Conservation (phyloP, 2,888 invertebrate species). For the Ypsolopha sequella region DNA sequence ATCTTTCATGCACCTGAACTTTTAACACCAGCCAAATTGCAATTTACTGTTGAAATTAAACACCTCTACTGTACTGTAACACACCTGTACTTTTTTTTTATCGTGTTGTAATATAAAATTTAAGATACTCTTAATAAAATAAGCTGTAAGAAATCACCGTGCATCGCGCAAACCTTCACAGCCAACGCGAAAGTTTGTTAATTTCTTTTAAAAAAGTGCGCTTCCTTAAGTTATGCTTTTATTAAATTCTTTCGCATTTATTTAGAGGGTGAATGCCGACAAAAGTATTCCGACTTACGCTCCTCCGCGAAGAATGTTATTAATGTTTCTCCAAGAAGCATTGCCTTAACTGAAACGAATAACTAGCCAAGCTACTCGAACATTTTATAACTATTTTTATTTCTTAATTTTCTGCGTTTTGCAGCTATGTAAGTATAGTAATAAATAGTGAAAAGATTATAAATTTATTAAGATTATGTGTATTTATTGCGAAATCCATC, state of each 20-base stretch:
- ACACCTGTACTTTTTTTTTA: too few species aligned
- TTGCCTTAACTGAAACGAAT: constrained; percentile 30
- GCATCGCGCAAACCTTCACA: neutral
- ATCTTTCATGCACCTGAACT: too few species aligned
- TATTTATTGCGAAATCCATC: too few species aligned
- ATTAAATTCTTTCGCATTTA: constrained; percentile 62
- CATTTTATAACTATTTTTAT: neutral
- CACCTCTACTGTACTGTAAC: too few species aligned
- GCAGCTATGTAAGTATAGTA: neutral
- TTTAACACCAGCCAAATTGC: too few species aligned
- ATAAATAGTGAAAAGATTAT: neutral
- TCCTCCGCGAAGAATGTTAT: constrained; percentile 56
- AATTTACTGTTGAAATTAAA: too few species aligned
- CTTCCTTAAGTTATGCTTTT: constrained; percentile 27
- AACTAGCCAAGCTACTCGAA: neutral
- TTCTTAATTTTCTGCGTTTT: neutral
- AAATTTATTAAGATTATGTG: neutral
- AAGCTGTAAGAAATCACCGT: too few species aligned
- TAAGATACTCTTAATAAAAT: too few species aligned
- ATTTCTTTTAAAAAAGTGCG: constrained; percentile 1
- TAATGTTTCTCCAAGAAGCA: constrained; percentile 43
- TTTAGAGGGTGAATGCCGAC: constrained; percentile 33
- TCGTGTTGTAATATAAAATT: too few species aligned
- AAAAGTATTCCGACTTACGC: constrained; percentile 42
- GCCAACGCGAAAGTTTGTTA: neutral